Conservation (phyloP, 35 echinoderm and acorn worm genomes). For the Apostichopus parvimensis region DNA sequence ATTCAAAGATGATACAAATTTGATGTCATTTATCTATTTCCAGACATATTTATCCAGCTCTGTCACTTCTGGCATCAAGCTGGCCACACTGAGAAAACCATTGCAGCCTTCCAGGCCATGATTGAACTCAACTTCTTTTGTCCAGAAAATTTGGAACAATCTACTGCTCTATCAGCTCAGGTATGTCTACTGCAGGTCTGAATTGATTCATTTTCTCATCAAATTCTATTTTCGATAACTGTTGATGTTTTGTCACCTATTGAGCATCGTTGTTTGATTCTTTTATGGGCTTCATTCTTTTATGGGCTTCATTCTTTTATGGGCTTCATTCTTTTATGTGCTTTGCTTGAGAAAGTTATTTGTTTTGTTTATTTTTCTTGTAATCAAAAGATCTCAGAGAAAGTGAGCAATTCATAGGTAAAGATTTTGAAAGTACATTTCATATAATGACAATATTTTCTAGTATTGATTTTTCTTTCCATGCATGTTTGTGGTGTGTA, state of each 20-base stretch:
- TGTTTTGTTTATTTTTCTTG: background rate
- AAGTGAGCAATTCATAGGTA: too few species aligned
- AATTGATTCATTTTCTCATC: too few species aligned
- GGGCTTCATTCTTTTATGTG: too few species aligned
- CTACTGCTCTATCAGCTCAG: slow-evolving; percentile 72
- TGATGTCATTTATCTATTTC: background rate
- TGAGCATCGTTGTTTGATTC: too few species aligned
- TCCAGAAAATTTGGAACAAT: slow-evolving; percentile 67
- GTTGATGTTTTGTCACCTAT: too few species aligned
- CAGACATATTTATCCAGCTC: slow-evolving; percentile 79
- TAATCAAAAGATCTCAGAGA: too few species aligned
- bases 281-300: background rate
- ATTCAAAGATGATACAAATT: background rate
- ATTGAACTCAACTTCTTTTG: slow-evolving; percentile 94
- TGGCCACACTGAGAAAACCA: slow-evolving; percentile 91
- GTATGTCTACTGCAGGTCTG: slow-evolving; percentile 1
- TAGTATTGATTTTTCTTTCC: background rate
- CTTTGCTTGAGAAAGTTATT: background rate
- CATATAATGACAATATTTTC: background rate
- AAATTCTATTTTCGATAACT: too few species aligned
- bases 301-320: too few species aligned
- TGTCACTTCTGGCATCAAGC: slow-evolving; percentile 91
- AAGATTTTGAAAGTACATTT: too few species aligned
- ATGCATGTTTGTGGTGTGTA: background rate
- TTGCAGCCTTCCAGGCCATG: slow-evolving; percentile 91